A percentile compares a stretch with the other conserved stretches of the same genome.
These are phyloP conservation scores for Ibycter americanus DNA, from an alignment of 2,797 vertebrate species.

Conservation along the genomic window DNA sequence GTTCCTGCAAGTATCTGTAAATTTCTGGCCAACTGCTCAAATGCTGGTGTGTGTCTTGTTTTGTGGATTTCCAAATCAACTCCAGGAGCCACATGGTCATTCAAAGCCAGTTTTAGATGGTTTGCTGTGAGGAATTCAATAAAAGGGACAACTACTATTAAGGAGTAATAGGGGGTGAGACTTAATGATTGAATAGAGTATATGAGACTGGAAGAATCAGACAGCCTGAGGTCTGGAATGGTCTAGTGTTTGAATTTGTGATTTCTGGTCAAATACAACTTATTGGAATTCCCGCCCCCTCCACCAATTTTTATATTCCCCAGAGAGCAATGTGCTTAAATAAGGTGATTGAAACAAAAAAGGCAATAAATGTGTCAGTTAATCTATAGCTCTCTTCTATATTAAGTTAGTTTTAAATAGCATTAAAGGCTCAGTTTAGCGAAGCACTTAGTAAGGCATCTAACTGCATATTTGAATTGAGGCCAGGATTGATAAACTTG, in stretches of 20 bases:
- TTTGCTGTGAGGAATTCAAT: constrained; percentile 11
- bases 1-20: background rate
- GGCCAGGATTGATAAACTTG: constrained; percentile 60
- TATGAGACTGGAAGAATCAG: background rate
- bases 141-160: background rate
- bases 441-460: constrained; percentile 52
- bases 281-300: background rate
- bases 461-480: constrained; percentile 48
- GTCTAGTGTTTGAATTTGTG: background rate
- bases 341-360: constrained; percentile 12
- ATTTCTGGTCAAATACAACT: constrained; percentile 3
- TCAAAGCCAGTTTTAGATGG: constrained; percentile 3
- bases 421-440: constrained; percentile 60
- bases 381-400: constrained; percentile 52
- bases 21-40: constrained; percentile 7
- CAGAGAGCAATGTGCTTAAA: background rate
- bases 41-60: background rate
- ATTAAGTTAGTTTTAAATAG: constrained; percentile 63
- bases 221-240: background rate
- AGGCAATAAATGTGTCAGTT: constrained; percentile 20
- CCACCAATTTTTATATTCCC: background rate
- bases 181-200: constrained; percentile 7
- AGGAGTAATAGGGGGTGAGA: background rate
- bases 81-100: background rate
- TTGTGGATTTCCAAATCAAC: constrained; percentile 6